A percentile compares a stretch with the other conserved stretches of the same genome.
phyloP scores from a whole-genome alignment of 2,113 vertebrate genomes.

The Narcine bancroftii region DNA sequence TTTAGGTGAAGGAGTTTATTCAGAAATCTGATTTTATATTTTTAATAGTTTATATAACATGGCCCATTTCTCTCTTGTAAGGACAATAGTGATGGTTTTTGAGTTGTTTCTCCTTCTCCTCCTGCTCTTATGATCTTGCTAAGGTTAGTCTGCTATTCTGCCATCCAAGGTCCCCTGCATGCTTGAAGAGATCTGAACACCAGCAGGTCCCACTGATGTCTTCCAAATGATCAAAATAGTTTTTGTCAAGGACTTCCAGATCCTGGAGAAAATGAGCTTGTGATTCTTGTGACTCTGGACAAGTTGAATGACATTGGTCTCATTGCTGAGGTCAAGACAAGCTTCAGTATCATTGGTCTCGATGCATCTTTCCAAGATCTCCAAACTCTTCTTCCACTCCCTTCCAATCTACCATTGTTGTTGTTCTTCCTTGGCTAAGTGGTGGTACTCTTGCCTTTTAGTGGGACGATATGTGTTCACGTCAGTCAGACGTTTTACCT shows the following conservation, averaged over 20 bases:
- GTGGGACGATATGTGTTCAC: not conserved
- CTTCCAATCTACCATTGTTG: not conserved
- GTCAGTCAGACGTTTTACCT: not conserved
- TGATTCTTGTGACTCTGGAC: not conserved
- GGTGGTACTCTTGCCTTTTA: not conserved
- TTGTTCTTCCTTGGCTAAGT: not conserved
- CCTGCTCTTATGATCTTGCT: not conserved
- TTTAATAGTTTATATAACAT: not conserved
- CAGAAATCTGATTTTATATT: conserved; percentile 3
- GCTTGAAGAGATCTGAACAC: not conserved
- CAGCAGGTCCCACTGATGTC: not conserved
- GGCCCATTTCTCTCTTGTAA: not conserved
- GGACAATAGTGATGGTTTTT: not conserved
- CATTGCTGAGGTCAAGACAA: not conserved
- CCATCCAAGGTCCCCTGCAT: not conserved
- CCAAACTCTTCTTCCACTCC: not conserved
- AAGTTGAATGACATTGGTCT: not conserved
- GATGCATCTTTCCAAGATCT: not conserved
- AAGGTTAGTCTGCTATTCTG: not conserved
- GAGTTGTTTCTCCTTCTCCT: not conserved
- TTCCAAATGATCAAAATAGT: not conserved
- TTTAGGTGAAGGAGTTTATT: not conserved
- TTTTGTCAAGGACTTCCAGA: not conserved
- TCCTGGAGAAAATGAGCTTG: not conserved
- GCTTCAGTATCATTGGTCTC: not conserved